A percentile compares a stretch with the other conserved stretches of the same genome.
phyloP scores from a whole-genome alignment of 2,113 vertebrate genomes.

The Etia nguti region DNA sequence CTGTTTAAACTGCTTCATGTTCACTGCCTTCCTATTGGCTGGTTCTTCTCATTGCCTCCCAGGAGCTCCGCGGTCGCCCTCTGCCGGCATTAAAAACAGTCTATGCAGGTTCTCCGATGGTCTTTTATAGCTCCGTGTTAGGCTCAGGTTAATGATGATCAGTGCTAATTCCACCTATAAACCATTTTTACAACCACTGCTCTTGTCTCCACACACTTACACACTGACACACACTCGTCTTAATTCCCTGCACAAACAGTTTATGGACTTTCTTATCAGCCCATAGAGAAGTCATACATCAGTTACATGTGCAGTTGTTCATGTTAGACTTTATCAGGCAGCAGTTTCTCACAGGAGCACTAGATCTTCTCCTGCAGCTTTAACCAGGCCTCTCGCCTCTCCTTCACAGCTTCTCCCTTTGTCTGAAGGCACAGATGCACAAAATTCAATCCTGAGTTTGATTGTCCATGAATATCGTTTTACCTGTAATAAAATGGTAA shows the following conservation, averaged over 20 bases:
- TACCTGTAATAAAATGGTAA: neutral
- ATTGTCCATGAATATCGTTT: neutral
- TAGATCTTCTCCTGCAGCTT: neutral
- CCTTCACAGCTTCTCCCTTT: neutral
- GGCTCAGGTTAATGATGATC: slow-evolving; percentile 29
- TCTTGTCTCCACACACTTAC: neutral
- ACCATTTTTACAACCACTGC: slow-evolving; percentile 41
- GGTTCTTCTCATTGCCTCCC: neutral
- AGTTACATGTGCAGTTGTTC: neutral
- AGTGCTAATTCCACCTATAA: slow-evolving; percentile 41
- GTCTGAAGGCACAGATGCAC: neutral
- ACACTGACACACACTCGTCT: neutral
- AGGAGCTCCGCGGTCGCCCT: neutral
- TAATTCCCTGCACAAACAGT: slow-evolving; percentile 20
- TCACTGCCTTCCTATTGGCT: neutral
- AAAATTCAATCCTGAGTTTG: neutral
- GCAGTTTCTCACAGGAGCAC: neutral
- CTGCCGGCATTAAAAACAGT: neutral
- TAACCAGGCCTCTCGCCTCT: neutral
- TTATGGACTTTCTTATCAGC: slow-evolving; percentile 13
- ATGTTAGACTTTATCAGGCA: neutral
- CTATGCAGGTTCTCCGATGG: neutral
- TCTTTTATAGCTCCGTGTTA: slow-evolving; percentile 15
- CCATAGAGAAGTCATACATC: neutral
- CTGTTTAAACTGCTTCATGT: neutral